Conservation (phyloP, 2,888 invertebrate species). For the Yponomeuta cagnagella region DNA sequence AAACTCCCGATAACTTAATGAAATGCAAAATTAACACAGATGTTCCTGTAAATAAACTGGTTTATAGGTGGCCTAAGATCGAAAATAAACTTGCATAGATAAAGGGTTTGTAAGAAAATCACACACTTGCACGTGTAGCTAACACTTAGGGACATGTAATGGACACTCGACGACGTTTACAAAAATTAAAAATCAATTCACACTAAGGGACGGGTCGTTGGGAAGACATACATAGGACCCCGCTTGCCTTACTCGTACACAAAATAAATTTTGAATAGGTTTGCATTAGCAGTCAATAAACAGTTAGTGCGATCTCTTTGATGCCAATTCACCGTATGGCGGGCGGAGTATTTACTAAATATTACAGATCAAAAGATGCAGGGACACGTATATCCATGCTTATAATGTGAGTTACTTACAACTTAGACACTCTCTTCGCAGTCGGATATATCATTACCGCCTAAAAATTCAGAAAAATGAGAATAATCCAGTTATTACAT, state of each 20-base stretch:
- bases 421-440: not conserved
- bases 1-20: not conserved
- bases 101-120: not conserved
- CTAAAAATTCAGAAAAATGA: not conserved
- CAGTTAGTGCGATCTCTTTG: not conserved
- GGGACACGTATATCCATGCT: constrained; percentile 2
- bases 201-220: not conserved
- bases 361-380: not conserved
- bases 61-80: not conserved
- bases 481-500: not conserved
- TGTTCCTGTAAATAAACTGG: not conserved
- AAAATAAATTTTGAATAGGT: not conserved
- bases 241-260: not conserved
- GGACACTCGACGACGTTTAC: not conserved
- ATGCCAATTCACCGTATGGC: constrained; percentile 1
- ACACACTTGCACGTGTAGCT: not conserved
- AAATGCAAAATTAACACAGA: not conserved
- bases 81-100: not conserved
- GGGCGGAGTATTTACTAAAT: constrained; percentile 1
- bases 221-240: not conserved
- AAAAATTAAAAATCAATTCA: not conserved
- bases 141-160: not conserved
- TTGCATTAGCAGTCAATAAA: not conserved
- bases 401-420: not conserved
- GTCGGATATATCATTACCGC: not conserved